Base-by-base conservation (phyloP, 92 coral and sea anemone genomes). In the Metridium senile region DNA sequence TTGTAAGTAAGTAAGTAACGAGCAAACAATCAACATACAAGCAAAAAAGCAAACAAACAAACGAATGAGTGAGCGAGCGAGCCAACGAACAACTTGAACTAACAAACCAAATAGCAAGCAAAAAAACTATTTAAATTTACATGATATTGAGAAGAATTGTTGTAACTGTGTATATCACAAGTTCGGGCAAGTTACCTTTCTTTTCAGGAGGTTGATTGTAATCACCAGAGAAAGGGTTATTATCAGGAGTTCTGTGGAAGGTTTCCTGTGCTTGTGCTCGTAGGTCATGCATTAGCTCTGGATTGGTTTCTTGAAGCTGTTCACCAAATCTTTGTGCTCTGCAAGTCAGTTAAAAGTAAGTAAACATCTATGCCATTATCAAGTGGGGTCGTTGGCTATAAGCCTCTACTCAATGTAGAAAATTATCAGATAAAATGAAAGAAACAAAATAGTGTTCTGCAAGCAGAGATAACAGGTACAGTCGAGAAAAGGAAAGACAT, bases 241-340 rank as follows among this genome's bases (percentile, higher is more conserved):
- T 58, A n/a, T 57, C 16, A 9, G 26, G 29, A 21, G 56, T 1
- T 68, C 64, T 28, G 57, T 80, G 67, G 26, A 87, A 78, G 4
- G 89, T 85, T 35, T 67, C 82, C 58, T 91, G 89, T 23, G 93
- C 97, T 39, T 91, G 97, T 0, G 81, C 75, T 46, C 93, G 83
- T n/a, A 91, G 62, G 53, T 91, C 71, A 26, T 74, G 76, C 75
- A 91, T 89, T 52, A 91, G 74, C 19, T 91, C 93, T 1, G 97
- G 93, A 75, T 91, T 83, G 4, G 91, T 78, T 51, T 86, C 69
- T 52, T 91, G 97, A 82, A 91, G 90, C 83, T 89, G 97, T 21
- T 91, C 97, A 21, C 93, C 97, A 76, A 91, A 91, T 30, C 77
- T 81, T 35, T 91, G 97, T 43, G 97, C 93, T 22, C 97, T 91